A percentile compares a stretch with the other conserved stretches of the same genome.
These are phyloP conservation scores for Trididemnum clinides DNA, from an alignment of 23 tunicate species.

Conservation along the genomic window DNA sequence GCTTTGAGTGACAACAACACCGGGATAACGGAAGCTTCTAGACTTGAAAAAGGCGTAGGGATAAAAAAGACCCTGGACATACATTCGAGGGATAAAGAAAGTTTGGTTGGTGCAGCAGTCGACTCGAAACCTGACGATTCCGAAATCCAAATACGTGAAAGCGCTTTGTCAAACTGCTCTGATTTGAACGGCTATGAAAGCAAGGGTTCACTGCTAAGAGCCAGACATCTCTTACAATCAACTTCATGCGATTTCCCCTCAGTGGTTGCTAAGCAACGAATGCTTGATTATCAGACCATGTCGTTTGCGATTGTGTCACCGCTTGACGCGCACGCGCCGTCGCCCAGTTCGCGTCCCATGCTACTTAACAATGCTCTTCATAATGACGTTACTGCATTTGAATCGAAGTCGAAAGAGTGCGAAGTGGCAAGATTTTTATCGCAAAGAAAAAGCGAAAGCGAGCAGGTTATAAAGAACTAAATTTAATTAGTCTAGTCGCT, in stretches of 20 bases:
- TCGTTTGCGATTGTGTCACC: conserved; percentile 61
- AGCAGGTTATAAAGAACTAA: not conserved
- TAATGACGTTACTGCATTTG: not conserved
- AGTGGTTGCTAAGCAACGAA: conserved; percentile 6
- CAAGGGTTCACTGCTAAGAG: too few relatives aligned
- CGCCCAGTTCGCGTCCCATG: conserved; percentile 24
- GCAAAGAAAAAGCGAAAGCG: conserved; percentile 3
- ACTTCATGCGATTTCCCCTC: not conserved
- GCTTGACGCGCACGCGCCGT: conserved; percentile 18
- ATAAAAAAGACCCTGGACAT: too few relatives aligned
- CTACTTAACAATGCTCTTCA: conserved; percentile 15
- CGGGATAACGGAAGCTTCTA: too few relatives aligned
- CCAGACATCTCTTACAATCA: too few relatives aligned
- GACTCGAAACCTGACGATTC: too few relatives aligned
- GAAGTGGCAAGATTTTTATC: not conserved
- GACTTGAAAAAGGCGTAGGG: too few relatives aligned
- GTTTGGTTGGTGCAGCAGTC: not conserved
- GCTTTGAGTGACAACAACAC: not conserved
- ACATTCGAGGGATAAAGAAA: not conserved
- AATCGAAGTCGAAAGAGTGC: not conserved
- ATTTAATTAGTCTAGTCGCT: too few relatives aligned
- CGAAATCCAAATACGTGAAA: too few relatives aligned
- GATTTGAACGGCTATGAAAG: too few relatives aligned
- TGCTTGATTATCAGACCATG: conserved; percentile 17
- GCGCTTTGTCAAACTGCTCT: too few relatives aligned